Evolutionary conservation across 2,888 invertebrate genomes (phyloP).

Genomic region (Eutolmus rufibarbis): DNA sequence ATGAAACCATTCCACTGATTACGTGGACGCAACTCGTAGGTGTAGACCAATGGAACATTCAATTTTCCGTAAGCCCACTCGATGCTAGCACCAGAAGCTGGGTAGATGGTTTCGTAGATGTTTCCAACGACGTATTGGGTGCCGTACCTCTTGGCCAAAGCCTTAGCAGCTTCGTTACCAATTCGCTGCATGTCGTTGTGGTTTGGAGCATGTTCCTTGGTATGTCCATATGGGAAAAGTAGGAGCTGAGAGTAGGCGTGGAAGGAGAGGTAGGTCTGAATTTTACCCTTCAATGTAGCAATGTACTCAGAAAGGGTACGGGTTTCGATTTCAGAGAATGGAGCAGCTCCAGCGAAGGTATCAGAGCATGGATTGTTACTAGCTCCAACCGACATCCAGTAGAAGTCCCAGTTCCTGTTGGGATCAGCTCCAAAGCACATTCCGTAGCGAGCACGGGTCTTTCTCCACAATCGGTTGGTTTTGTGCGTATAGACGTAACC

Average conservation of each 20-base stretch:
- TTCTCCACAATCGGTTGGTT: constrained; percentile 75
- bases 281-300: constrained; percentile 61
- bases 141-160: constrained; percentile 58
- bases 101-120: constrained; percentile 64
- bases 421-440: constrained; percentile 73
- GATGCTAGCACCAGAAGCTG: constrained; percentile 68
- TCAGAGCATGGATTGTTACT: constrained; percentile 68
- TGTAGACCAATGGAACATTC: constrained; percentile 68
- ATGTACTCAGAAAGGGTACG: constrained; percentile 67
- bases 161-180: constrained; percentile 53
- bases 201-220: constrained; percentile 64
- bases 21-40: constrained; percentile 67
- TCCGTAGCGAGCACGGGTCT: constrained; percentile 67
- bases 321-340: constrained; percentile 77
- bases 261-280: constrained; percentile 73
- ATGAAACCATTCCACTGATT: constrained; percentile 66
- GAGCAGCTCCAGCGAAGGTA: constrained; percentile 70
- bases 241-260: constrained; percentile 78
- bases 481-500: constrained; percentile 70
- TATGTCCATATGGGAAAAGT: constrained; percentile 71
- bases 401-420: constrained; percentile 79
- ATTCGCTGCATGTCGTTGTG: constrained; percentile 63
- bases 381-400: constrained; percentile 71
- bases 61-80: constrained; percentile 71
- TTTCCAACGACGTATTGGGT: constrained; percentile 63